Conservation (phyloP, 2,888 invertebrate species). For the Luperina testacea region DNA sequence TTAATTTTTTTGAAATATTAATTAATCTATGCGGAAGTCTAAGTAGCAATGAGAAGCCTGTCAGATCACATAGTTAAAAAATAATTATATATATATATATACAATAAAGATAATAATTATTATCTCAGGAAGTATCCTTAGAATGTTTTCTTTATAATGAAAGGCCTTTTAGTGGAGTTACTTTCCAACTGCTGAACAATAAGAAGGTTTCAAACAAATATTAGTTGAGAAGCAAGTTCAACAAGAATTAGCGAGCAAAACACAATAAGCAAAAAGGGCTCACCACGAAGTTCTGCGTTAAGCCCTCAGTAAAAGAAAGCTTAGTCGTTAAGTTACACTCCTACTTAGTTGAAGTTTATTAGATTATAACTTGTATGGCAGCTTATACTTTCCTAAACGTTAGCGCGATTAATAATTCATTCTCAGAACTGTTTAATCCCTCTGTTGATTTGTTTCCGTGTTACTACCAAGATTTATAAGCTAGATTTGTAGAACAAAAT, state of each 20-base stretch:
- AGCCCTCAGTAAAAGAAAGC: conserved; percentile 1
- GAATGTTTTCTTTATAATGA: background rate
- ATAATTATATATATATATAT: no score
- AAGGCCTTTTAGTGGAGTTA: background rate
- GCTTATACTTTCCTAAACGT: background rate
- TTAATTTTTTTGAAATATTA: background rate
- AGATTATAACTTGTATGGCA: conserved; percentile 3
- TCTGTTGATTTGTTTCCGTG: background rate
- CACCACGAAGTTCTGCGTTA: conserved; percentile 1
- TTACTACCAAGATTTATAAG: background rate
- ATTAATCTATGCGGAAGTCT: background rate
- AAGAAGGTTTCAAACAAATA: background rate
- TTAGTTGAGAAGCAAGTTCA: background rate
- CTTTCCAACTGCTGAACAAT: background rate
- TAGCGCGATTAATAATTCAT: background rate
- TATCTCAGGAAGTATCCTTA: background rate
- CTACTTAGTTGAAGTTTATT: conserved; percentile 6
- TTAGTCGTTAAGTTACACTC: conserved; percentile 24
- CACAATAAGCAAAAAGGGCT: background rate
- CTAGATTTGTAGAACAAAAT: background rate
- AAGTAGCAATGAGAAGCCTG: background rate
- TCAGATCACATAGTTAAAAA: background rate
- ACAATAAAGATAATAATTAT: background rate
- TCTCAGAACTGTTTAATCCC: background rate
- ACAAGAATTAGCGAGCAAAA: background rate